Base-by-base conservation (phyloP, 1,140 invertebrate species). In the Homarus americanus region DNA sequence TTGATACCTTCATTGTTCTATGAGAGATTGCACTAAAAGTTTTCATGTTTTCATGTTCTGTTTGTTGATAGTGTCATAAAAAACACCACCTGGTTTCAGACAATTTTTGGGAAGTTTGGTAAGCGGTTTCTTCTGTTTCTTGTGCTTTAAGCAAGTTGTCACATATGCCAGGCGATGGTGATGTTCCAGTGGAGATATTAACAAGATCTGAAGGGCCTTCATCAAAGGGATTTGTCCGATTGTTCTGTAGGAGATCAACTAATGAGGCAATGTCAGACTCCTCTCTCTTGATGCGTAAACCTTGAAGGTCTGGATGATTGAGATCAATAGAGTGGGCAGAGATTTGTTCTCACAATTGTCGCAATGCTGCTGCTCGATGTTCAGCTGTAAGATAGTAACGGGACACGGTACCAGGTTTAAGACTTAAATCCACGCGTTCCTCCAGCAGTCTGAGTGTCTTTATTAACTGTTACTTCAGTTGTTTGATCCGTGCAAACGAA, bases 41-140 rank as follows among this genome's bases (percentile, higher is more conserved):
- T 63, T 88, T 88, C 10, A n/a, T n/a, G n/a, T n/a, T n/a, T n/a
- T n/a, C n/a, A n/a, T n/a, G n/a, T 78, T 10, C 41, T 58, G 44
- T 28, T 88, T 88, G 20, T 53, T 4, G 1, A 88, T 34, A n/a
- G 38, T 7, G 3, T 32, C 87, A 80, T 88, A 82, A 75, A 88
- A 78, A 24, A 2, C 24, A 66, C 4, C 24, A 72, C 79, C 76
- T 12, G 12, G 17, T 89, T 82, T 9, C 9, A 82, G 58, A 9
- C 17, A n/a, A 49, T 17, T 49, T 44, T 17, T 79, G 32, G 75
- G 38, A 58, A 40, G 15, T 1, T 5, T 66, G 24, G 28, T 36
- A 28, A 34, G 24, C 40, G n/a, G 66, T 36, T 84, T 69, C 5
- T n/a, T 44, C 20, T 36, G 28, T 41, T 24, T 89, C 17, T 40